Evolutionary conservation across 2,888 invertebrate genomes (phyloP).

Genomic region (Luperina testacea): DNA sequence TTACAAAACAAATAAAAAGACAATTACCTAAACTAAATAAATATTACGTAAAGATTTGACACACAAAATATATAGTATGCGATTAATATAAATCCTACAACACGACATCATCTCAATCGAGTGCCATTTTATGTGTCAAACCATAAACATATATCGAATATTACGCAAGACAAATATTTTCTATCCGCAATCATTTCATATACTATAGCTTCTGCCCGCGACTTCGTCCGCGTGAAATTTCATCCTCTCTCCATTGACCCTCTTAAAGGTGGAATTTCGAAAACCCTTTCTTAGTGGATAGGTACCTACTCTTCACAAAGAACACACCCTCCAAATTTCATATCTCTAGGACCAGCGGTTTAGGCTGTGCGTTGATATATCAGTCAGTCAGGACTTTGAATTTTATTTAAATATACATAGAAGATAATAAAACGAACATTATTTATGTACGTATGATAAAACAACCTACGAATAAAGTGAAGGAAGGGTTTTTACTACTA

Average conservation of each 20-base stretch:
- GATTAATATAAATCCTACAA: slow-evolving; percentile 50
- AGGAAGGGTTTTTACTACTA: background rate
- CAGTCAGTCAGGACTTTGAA: no score
- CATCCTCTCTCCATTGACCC: no score
- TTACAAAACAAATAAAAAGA: slow-evolving; percentile 35
- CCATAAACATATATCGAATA: slow-evolving; percentile 14
- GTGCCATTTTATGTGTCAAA: slow-evolving; percentile 46
- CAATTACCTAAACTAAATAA: slow-evolving; percentile 39
- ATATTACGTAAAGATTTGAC: slow-evolving; percentile 41
- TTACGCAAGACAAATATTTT: slow-evolving; percentile 38
- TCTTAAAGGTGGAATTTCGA: no score
- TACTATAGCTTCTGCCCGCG: background rate
- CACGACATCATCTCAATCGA: slow-evolving; percentile 43
- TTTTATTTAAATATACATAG: no score
- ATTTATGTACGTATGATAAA: background rate
- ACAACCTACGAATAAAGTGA: background rate
- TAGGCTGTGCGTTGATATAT: no score
- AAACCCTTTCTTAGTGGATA: no score
- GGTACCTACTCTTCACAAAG: no score
- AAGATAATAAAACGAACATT: no score
- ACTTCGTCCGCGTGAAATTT: no score
- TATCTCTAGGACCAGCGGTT: no score
- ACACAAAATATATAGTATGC: slow-evolving; percentile 39
- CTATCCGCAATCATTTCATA: slow-evolving; percentile 24
- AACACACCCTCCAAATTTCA: no score